These are phyloP conservation scores for Lepidurus couesii DNA, from an alignment of 1,140 invertebrate genomes.

Conservation along the genomic window DNA sequence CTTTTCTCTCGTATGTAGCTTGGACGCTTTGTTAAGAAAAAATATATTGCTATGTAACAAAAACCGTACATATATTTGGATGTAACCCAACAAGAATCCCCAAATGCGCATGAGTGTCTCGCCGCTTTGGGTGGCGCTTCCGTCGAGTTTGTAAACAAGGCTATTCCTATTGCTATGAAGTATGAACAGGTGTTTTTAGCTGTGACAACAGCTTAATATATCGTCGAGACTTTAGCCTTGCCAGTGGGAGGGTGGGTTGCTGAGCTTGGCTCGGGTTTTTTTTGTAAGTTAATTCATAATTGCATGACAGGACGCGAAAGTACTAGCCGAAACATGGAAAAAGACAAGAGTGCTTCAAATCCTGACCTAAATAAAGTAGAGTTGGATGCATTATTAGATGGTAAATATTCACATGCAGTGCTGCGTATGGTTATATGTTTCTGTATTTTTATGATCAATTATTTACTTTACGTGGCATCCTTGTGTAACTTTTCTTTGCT, in stretches of 20 bases:
- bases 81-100: too few species aligned
- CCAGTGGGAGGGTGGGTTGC: too few species aligned
- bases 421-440: not conserved
- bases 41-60: slow-evolving; percentile 19
- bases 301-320: too few species aligned
- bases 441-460: not conserved
- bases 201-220: too few species aligned
- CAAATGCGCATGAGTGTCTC: too few species aligned
- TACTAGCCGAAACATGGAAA: not conserved
- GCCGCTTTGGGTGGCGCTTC: too few species aligned
- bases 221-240: too few species aligned
- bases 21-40: slow-evolving; percentile 10
- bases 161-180: too few species aligned
- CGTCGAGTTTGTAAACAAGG: too few species aligned
- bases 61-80: not conserved
- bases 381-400: slow-evolving; percentile 39
- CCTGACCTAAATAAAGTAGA: slow-evolving; percentile 33
- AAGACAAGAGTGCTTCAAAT: not conserved
- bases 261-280: too few species aligned
- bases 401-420: slow-evolving; percentile 33
- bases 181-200: too few species aligned
- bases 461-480: slow-evolving; percentile 26
- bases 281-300: too few species aligned
- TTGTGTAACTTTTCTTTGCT: slow-evolving; percentile 28
- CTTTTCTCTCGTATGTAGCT: slow-evolving; percentile 13